Percentiles rank a stretch among this genome's conserved stretches.
Conservation (phyloP, 1,140 invertebrate genomes). For the Papilio dardanus region DNA sequence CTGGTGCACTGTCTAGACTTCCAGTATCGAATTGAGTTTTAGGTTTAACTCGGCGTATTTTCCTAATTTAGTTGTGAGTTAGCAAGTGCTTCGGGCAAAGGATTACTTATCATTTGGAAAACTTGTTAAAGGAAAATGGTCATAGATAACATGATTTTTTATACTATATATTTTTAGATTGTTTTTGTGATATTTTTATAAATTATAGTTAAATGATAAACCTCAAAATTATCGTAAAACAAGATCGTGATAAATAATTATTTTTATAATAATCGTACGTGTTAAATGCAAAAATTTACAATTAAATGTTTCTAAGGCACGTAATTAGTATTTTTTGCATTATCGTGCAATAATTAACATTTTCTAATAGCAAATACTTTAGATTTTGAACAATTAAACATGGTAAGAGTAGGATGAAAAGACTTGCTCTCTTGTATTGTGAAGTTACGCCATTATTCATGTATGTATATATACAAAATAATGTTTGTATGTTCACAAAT, state of each 20-base stretch:
- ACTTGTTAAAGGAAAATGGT: background rate
- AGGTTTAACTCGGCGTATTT: conserved; percentile 45
- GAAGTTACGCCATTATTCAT: background rate
- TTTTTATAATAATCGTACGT: background rate
- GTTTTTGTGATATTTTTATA: no score
- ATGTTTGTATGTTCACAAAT: background rate
- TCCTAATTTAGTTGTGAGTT: conserved; percentile 28
- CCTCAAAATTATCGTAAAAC: no score
- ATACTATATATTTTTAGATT: background rate
- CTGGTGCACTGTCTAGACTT: conserved; percentile 57
- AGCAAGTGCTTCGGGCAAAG: conserved; percentile 25
- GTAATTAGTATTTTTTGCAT: background rate
- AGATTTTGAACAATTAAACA: no score
- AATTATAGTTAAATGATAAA: no score
- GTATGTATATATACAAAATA: background rate
- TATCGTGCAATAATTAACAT: background rate
- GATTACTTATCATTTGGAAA: conserved; percentile 7
- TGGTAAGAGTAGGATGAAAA: background rate
- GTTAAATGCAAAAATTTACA: background rate
- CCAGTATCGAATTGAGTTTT: conserved; percentile 46
- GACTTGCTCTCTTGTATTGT: background rate
- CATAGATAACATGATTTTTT: background rate
- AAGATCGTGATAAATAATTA: background rate
- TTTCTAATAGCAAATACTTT: background rate
- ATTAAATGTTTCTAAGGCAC: background rate